Evolutionary conservation across 1,140 invertebrate genomes (phyloP).

Genomic region (Halictus rubicundus): DNA sequence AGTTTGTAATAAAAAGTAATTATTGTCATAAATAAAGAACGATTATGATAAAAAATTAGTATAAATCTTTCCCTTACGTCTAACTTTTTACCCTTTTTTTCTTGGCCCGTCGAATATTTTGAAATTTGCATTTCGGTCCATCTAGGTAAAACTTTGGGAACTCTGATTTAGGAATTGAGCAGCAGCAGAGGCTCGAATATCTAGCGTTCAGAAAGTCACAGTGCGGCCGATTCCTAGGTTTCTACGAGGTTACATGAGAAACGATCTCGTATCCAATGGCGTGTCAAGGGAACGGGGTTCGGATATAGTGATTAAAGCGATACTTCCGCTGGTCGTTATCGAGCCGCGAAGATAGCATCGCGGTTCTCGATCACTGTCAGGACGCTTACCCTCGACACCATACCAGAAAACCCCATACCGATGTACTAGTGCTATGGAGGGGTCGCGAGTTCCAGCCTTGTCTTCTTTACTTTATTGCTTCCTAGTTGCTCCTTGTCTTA

Average conservation of each 20-base stretch:
- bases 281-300: constrained; percentile 59
- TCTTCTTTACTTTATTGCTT: constrained; percentile 3
- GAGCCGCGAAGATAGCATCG: constrained; percentile 71
- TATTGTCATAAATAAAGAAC: too few species aligned
- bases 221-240: constrained; percentile 3
- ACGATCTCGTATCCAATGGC: constrained; percentile 47
- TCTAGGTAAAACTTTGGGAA: too few species aligned
- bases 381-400: constrained; percentile 48
- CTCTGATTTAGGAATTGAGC: neutral
- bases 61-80: too few species aligned
- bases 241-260: constrained; percentile 40
- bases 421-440: constrained; percentile 29
- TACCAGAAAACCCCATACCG: constrained; percentile 51
- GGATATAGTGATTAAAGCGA: constrained; percentile 78
- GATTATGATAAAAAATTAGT: too few species aligned
- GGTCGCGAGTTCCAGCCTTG: constrained; percentile 4
- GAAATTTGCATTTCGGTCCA: too few species aligned
- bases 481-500: constrained; percentile 9
- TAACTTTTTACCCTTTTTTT: too few species aligned
- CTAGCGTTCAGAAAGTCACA: neutral
- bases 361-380: constrained; percentile 74
- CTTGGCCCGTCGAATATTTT: too few species aligned
- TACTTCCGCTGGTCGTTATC: constrained; percentile 75
- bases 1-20: too few species aligned
- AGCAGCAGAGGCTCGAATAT: neutral